phyloP scores from a whole-genome alignment of 2,113 vertebrate species.

The Cephalopterus ornatus region DNA sequence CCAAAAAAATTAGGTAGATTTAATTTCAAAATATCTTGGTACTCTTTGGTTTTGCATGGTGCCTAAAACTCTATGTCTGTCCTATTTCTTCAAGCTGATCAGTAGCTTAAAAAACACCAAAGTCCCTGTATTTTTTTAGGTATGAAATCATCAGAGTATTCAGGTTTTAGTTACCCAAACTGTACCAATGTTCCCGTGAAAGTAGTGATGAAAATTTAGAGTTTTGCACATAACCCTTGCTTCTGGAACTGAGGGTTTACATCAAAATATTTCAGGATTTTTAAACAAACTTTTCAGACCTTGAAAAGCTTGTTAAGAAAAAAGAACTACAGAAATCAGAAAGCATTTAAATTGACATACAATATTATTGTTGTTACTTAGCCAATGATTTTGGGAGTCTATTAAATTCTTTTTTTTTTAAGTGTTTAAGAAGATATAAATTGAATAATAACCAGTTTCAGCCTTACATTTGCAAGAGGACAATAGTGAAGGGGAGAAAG shows the following conservation, averaged over 20 bases:
- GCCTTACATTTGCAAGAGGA: background rate
- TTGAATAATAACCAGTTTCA: background rate
- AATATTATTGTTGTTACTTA: background rate
- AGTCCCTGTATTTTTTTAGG: background rate
- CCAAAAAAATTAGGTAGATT: background rate
- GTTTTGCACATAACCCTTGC: background rate
- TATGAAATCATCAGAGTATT: background rate
- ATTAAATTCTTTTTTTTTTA: background rate
- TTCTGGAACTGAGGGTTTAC: background rate
- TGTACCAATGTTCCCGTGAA: background rate
- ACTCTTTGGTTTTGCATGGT: background rate
- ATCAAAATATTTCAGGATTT: background rate
- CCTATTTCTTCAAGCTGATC: background rate
- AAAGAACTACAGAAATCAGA: background rate
- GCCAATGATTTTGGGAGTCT: background rate
- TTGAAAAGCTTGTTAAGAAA: background rate
- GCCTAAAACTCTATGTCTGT: background rate
- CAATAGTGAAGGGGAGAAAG: background rate
- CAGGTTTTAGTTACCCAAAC: background rate
- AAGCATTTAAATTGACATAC: background rate
- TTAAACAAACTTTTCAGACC: background rate
- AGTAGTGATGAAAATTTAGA: background rate
- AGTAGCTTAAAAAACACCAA: background rate
- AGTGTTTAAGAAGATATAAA: background rate
- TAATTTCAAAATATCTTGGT: background rate